These are phyloP conservation scores for Scaptodrosophila latifasciaeformis DNA, from an alignment of 2,888 invertebrate species.

Conservation along the genomic window DNA sequence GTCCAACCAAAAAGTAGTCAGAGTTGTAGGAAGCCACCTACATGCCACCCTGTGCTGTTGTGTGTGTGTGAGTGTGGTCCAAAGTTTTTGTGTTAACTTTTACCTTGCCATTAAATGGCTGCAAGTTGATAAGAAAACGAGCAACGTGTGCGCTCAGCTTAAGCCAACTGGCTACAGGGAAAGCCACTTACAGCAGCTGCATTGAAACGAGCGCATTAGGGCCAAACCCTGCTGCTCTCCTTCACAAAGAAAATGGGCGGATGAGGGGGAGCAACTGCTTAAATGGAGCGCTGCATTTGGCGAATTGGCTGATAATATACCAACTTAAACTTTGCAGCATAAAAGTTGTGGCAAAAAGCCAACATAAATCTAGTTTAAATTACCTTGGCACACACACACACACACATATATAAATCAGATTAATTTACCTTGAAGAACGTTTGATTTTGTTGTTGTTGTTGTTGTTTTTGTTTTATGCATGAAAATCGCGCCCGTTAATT, in stretches of 20 bases:
- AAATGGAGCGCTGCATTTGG: slow-evolving; percentile 31
- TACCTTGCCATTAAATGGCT: too few relatives aligned
- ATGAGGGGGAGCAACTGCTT: slow-evolving; percentile 17
- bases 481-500: slow-evolving; percentile 54
- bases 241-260: not conserved
- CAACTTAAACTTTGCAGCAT: slow-evolving; percentile 17
- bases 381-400: slow-evolving; percentile 11
- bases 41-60: not conserved
- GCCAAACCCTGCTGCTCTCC: not conserved
- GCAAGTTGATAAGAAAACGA: slow-evolving; percentile 35
- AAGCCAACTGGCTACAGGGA: not conserved
- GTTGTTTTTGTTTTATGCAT: slow-evolving; percentile 20
- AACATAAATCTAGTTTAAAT: slow-evolving; percentile 44
- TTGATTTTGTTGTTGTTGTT: not conserved
- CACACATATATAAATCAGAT: slow-evolving; percentile 24
- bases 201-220: slow-evolving; percentile 43
- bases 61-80: not conserved
- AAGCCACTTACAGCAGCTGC: slow-evolving; percentile 26
- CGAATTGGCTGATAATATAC: slow-evolving; percentile 51
- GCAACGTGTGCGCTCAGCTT: not conserved
- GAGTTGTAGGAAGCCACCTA: too few relatives aligned
- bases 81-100: not conserved
- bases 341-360: slow-evolving; percentile 14
- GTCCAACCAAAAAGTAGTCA: not conserved
- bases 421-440: slow-evolving; percentile 11